Base-by-base conservation (phyloP, 2,113 vertebrate genomes). In the Plotosus lineatus region DNA sequence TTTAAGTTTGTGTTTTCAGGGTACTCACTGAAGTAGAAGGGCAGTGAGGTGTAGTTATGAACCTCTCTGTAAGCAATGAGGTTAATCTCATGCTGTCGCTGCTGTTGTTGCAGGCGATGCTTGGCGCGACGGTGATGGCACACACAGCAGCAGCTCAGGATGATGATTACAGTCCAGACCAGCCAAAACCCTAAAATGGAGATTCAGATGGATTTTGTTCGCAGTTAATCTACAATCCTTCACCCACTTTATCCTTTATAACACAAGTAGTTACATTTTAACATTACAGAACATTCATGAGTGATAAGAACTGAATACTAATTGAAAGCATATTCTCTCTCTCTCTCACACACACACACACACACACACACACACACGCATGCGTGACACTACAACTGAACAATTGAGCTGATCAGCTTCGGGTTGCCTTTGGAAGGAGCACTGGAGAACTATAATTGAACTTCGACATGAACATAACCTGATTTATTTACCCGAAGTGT, bases 81-180 rank as follows among this genome's bases (percentile, higher is more conserved):
- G 93, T 98, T 98, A 90, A 98, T 98, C 86, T 98, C 96, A 3
- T 96, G 96, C 56, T 98, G 97, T 77, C 97, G 92, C 85, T 96
- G 96, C 83, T 98, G 96, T 69, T 96, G 97, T 86, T 98, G 96
- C 23, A 97, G 95, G 40, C 96, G 95, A 84, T 96, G 96, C 88
- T 98, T 98, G 88, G 96, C 94, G 79, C 96, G 93, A 55, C 96
- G 96, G 88, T 98, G 97, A 66, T 98, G 97, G 89, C 95, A 98
- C 58, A 98, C 91, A 15, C 97, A 98, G 86, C 94, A 97, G 91
- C 95, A 95, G 81, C 94, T 96, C 85, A 98, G 92, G 85, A 98
- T 96, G 83, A 97, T 94, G 88, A 98, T 96, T 88, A 98, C 92
- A 75, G 96, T 95, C 95, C 96, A 97, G 79, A 98, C 96, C 79